Evolutionary conservation across 2,888 invertebrate genomes (phyloP), one percentile per base, ranked within the genome.

Genomic region (Stramonita haemastoma): DNA sequence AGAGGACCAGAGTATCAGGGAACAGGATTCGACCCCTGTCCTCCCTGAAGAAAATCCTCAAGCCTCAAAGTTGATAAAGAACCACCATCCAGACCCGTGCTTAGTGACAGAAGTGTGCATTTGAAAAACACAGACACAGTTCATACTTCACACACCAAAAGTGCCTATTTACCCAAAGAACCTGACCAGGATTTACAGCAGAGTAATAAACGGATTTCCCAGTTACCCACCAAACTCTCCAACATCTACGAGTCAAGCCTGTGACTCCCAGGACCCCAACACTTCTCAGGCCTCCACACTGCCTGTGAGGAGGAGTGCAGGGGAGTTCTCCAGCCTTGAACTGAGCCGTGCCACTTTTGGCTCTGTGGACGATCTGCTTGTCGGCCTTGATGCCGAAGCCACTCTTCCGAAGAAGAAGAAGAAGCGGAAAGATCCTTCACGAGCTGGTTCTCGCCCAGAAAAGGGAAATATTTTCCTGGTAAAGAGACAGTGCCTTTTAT

Each of bases 391-490:
- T n/a, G 73, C 87, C 1, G 87, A 87, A n/a, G 73, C 66, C 46
- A 32, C 22, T 17, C 46, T 73, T n/a, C 13, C 32, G 6, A 13
- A 46, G 11, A 87, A n/a, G 56, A 73, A 87, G 73, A 87, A 17
- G n/a, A 87, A 87, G 73, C 73, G 13, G 46, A 89, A 84, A 89
- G 77, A 26, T 46, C 36, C 19, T 46, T 90, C 32, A 89, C 86
- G 57, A 77, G 32, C 73, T 84, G 89, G 73, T 90, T 89, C 56
- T 70, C 88, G 4, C 73, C 86, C 17, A 90, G 88, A 29, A 89
- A 86, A 87, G 90, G 90, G n/a, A 88, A 81, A 32, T 89, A 90
- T 60, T 86, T 70, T 46, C 88, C 89, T 17, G 88, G 66, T 0
- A 17, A 29, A 11, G 83, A 60, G 26, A 2, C 66, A 15, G 56